A percentile compares a stretch with the other conserved stretches of the same genome.
These are phyloP conservation scores for Dorcus hopei DNA, from an alignment of 2,888 invertebrate species.

Conservation along the genomic window DNA sequence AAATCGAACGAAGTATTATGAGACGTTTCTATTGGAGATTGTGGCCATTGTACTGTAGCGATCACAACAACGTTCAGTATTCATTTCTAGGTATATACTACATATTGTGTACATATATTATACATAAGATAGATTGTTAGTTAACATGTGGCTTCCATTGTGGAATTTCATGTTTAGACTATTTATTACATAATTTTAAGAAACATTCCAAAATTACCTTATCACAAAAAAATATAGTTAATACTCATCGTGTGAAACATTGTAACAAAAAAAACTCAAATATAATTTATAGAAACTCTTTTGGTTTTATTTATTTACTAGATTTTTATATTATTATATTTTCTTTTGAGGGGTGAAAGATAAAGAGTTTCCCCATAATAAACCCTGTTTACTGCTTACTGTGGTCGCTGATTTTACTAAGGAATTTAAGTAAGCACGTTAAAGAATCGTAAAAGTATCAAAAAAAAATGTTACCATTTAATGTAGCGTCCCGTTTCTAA, in stretches of 20 bases:
- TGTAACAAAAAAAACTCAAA: slow-evolving; percentile 36
- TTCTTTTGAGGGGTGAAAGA: too few relatives aligned
- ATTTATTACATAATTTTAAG: slow-evolving; percentile 30
- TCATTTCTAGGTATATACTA: slow-evolving; percentile 34
- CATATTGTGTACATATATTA: slow-evolving; percentile 34
- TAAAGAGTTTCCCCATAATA: too few relatives aligned
- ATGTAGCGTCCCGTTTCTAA: too few relatives aligned
- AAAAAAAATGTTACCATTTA: too few relatives aligned
- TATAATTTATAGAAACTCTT: slow-evolving; percentile 38
- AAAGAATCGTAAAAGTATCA: too few relatives aligned
- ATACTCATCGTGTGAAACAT: slow-evolving; percentile 47
- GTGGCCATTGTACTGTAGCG: slow-evolving; percentile 41
- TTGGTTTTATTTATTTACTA: too few relatives aligned
- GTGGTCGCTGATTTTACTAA: too few relatives aligned
- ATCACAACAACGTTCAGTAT: slow-evolving; percentile 40
- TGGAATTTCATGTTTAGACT: slow-evolving; percentile 32
- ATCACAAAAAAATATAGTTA: slow-evolving; percentile 31
- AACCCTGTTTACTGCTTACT: too few relatives aligned
- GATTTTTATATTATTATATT: too few relatives aligned
- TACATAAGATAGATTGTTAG: slow-evolving; percentile 28
- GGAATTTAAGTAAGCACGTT: too few relatives aligned
- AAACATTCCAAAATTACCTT: slow-evolving; percentile 42
- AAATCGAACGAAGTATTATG: slow-evolving; percentile 12
- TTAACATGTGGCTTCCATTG: slow-evolving; percentile 35
- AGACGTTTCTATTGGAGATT: slow-evolving; percentile 22